A percentile compares a stretch with the other conserved stretches of the same genome.
Evolutionary conservation across 2,113 vertebrate genomes (phyloP).

Genomic region (Hydropotes inermis): DNA sequence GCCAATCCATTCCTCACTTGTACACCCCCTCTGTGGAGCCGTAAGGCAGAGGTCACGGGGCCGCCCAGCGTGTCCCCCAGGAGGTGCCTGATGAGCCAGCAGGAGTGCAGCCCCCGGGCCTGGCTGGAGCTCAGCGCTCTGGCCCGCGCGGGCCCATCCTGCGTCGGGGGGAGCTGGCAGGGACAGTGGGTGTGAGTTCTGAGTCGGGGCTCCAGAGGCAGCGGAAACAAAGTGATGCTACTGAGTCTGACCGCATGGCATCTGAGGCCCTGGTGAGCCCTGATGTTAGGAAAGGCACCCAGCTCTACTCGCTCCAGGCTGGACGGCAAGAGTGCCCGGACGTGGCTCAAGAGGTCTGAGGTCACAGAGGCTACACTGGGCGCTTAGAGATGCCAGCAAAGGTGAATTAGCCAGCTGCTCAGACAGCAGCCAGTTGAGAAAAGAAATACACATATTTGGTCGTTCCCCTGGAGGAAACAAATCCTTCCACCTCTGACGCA

Average conservation of each 20-base stretch:
- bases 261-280: neutral
- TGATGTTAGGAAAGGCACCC: accelerated
- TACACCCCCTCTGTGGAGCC: neutral
- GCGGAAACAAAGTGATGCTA: neutral
- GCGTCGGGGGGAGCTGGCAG: accelerated
- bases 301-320: neutral
- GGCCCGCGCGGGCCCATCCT: accelerated
- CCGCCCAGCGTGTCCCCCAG: accelerated
- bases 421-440: neutral
- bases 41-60: neutral
- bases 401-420: neutral
- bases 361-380: too few relatives aligned
- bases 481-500: neutral
- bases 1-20: neutral
- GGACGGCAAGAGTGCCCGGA: accelerated
- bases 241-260: neutral
- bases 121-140: neutral
- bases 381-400: accelerated
- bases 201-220: neutral
- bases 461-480: neutral
- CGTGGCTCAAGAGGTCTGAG: neutral
- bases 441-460: accelerated
- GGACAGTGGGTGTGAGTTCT: neutral
- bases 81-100: neutral
- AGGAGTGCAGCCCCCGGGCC: neutral